A percentile compares a stretch with the other conserved stretches of the same genome.
Evolutionary conservation across 2,113 vertebrate genomes (phyloP).

Genomic region (Melanerpes formicivorus): DNA sequence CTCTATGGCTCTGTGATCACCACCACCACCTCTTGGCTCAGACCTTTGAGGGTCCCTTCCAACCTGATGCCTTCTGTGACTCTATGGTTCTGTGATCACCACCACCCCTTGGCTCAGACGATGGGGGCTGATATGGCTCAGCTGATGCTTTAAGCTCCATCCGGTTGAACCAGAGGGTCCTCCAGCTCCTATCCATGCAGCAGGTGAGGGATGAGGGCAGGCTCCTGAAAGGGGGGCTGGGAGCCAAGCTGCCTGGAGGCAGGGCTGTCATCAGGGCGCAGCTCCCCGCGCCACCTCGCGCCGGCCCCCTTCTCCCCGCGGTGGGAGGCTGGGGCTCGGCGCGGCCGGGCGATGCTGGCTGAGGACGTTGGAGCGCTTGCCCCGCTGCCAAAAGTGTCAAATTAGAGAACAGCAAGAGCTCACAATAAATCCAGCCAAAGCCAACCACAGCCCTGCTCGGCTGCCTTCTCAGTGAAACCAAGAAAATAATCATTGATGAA

Average conservation of each 20-base stretch:
- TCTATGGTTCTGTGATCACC: no score
- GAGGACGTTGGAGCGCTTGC: not conserved
- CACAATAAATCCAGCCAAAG: not conserved
- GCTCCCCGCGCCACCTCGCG: not conserved
- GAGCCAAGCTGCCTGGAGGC: not conserved
- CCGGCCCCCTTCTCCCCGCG: not conserved
- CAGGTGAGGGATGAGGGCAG: not conserved
- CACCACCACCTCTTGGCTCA: no score
- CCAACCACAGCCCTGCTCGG: not conserved
- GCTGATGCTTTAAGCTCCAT: not conserved
- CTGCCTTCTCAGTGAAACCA: not conserved
- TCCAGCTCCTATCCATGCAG: not conserved
- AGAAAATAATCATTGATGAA: not conserved
- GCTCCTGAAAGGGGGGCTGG: not conserved
- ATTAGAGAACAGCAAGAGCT: not conserved
- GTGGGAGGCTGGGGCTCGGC: not conserved
- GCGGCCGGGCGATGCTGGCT: not conserved
- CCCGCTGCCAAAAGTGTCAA: not conserved
- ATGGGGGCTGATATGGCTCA: not conserved
- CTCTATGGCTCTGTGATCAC: no score
- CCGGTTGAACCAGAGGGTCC: not conserved
- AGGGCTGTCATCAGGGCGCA: not conserved
- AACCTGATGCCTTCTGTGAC: no score
- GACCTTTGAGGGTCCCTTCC: no score
- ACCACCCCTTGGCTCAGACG: not conserved